A percentile compares a stretch with the other conserved stretches of the same genome.
Conservation (phyloP, 2,888 invertebrate genomes). For the Philereme transversata region DNA sequence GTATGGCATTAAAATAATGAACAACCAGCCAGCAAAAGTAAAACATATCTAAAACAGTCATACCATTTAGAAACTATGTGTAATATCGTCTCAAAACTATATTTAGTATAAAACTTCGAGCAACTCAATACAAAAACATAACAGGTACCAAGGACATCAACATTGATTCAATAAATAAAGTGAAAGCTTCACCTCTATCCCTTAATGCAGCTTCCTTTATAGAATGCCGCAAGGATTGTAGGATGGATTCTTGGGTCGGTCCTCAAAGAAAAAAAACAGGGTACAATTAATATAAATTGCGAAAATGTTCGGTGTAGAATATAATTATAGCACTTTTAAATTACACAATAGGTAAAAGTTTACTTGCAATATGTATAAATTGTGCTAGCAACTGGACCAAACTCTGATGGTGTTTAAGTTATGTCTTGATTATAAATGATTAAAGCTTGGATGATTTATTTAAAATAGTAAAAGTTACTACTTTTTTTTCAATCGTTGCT, state of each 20-base stretch:
- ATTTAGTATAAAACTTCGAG: slow-evolving; percentile 5
- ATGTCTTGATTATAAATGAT: slow-evolving; percentile 12
- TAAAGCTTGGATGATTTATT: slow-evolving; percentile 13
- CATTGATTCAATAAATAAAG: slow-evolving; percentile 50
- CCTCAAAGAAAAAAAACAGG: slow-evolving; percentile 65
- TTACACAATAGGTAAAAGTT: not conserved
- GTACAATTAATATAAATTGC: slow-evolving; percentile 41
- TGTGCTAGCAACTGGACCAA: not conserved
- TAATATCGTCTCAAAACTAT: too few species aligned
- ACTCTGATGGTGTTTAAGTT: slow-evolving; percentile 8
- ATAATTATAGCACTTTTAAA: slow-evolving; percentile 11
- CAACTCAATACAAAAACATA: slow-evolving; percentile 14
- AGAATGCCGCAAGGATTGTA: slow-evolving; percentile 69
- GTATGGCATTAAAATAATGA: slow-evolving; percentile 6
- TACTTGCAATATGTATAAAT: not conserved
- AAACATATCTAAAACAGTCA: slow-evolving; percentile 8
- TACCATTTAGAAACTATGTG: slow-evolving; percentile 16
- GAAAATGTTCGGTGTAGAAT: slow-evolving; percentile 38
- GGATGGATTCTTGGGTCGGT: slow-evolving; percentile 70
- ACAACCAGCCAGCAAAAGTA: slow-evolving; percentile 1
- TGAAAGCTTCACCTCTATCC: slow-evolving; percentile 62
- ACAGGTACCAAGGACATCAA: slow-evolving; percentile 35
- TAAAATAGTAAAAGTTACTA: not conserved
- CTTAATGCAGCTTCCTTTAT: slow-evolving; percentile 65
- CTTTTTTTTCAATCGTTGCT: too few species aligned